phyloP scores from a whole-genome alignment of 1,140 invertebrate genomes.

The Hirudo medicinalis region DNA sequence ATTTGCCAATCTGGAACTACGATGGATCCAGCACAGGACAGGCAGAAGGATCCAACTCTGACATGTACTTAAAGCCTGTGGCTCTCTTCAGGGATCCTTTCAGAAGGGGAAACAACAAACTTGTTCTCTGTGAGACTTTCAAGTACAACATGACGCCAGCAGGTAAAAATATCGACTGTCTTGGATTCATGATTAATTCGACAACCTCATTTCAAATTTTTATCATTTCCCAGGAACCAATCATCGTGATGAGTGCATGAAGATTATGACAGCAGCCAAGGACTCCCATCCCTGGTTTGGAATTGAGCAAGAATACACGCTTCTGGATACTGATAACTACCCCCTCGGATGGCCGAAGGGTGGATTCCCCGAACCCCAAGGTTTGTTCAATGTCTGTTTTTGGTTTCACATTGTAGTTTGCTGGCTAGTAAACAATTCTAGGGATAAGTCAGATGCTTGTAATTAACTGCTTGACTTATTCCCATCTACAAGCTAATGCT shows the following conservation, averaged over 20 bases:
- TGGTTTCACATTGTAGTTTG: too few species aligned
- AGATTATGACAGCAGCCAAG: not conserved
- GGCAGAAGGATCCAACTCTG: slow-evolving; percentile 55
- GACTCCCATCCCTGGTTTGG: slow-evolving; percentile 71
- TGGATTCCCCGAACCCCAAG: slow-evolving; percentile 66
- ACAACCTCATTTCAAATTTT: too few species aligned
- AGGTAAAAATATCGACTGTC: slow-evolving; percentile 28
- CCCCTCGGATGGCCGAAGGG: slow-evolving; percentile 82
- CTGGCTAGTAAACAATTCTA: not conserved
- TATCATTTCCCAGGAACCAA: not conserved
- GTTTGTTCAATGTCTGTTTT: slow-evolving; percentile 20
- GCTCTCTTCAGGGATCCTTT: slow-evolving; percentile 87
- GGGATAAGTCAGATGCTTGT: not conserved
- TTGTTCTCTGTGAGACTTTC: slow-evolving; percentile 75
- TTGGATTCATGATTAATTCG: too few species aligned
- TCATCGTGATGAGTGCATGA: not conserved
- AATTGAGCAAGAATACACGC: slow-evolving; percentile 75
- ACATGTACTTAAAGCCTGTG: slow-evolving; percentile 73
- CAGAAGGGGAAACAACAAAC: slow-evolving; percentile 62
- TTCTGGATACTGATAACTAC: slow-evolving; percentile 66
- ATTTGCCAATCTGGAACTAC: slow-evolving; percentile 86
- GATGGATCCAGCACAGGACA: slow-evolving; percentile 64
- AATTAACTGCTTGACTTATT: not conserved
- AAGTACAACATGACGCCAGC: slow-evolving; percentile 60
- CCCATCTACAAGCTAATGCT: not conserved